phyloP scores from a whole-genome alignment of 2,113 vertebrate species.

The Anguilla japonica region DNA sequence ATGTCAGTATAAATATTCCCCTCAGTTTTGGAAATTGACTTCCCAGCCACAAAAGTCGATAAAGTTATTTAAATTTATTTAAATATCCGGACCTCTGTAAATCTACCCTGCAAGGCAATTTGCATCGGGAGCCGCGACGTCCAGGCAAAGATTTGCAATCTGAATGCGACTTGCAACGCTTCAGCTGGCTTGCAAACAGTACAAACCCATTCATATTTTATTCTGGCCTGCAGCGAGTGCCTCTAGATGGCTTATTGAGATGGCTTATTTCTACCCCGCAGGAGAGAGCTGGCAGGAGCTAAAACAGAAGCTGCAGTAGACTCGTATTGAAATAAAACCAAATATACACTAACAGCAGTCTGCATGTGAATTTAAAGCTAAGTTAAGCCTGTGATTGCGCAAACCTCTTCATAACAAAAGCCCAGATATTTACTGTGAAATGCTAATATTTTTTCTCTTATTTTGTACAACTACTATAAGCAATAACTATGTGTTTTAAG shows the following conservation, averaged over 20 bases:
- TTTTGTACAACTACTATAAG: background rate
- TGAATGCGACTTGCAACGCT: background rate
- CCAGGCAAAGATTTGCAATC: background rate
- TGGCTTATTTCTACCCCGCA: background rate
- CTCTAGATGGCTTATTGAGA: background rate
- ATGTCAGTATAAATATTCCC: constrained; percentile 1
- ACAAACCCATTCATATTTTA: constrained; percentile 5
- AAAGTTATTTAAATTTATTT: constrained; percentile 21
- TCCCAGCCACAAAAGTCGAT: constrained; percentile 23
- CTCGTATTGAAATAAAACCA: background rate
- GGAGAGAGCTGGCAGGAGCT: background rate
- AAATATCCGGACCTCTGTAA: background rate
- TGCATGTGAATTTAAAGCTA: background rate
- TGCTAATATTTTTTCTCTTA: background rate
- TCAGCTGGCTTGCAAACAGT: background rate
- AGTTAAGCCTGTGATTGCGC: background rate
- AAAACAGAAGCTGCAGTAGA: background rate
- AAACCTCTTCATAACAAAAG: background rate
- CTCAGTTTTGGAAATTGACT: background rate
- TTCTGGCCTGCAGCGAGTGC: background rate
- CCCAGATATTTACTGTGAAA: background rate
- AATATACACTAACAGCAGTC: background rate
- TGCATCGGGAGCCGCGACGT: background rate
- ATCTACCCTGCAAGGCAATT: background rate
- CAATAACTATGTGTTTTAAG: background rate